These are phyloP conservation scores for Minunthozetes semirufus DNA, from an alignment of 2,888 invertebrate species.

Conservation along the genomic window DNA sequence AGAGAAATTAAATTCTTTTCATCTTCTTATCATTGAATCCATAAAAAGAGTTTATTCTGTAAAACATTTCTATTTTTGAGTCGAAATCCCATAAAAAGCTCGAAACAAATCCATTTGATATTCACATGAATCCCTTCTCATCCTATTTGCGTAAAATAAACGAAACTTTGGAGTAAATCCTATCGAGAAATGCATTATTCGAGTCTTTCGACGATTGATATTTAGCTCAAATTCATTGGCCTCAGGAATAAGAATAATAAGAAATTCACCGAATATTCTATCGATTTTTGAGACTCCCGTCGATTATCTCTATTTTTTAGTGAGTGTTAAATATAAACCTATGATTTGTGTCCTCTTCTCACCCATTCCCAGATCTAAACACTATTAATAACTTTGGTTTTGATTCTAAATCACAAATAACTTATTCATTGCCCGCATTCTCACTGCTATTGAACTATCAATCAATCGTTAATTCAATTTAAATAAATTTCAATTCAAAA, in stretches of 20 bases:
- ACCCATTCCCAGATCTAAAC: no score
- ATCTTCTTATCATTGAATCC: not conserved
- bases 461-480: no score
- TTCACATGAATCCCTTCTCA: slow-evolving; percentile 10
- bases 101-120: slow-evolving; percentile 3
- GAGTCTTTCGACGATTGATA: slow-evolving; percentile 13
- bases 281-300: not conserved
- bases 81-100: not conserved
- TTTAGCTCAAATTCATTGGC: slow-evolving; percentile 1
- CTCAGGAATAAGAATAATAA: not conserved
- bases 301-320: not conserved
- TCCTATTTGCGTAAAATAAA: slow-evolving; percentile 30
- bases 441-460: no score
- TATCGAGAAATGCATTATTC: slow-evolving; percentile 1
- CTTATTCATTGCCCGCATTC: no score
- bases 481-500: no score
- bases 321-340: no score
- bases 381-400: no score
- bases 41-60: not conserved
- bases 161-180: slow-evolving; percentile 14
- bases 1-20: not conserved
- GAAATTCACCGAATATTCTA: not conserved
- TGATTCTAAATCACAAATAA: no score
- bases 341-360: no score
- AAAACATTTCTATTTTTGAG: slow-evolving; percentile 8